Conservation (phyloP, 2,113 vertebrate species). For the Thalassoma bifasciatum region DNA sequence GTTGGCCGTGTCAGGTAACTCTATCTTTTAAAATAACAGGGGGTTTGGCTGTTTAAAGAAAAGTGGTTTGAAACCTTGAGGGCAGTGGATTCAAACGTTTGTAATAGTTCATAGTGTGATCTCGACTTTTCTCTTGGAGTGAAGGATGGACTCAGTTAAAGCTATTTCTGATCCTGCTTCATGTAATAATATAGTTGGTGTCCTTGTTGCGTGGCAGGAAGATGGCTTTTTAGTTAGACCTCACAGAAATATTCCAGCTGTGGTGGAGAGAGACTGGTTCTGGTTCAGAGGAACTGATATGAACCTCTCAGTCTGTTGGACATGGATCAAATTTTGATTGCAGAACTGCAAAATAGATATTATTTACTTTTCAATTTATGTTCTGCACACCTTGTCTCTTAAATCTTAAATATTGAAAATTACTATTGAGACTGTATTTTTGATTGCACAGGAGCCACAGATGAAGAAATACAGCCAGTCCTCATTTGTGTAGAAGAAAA, state of each 20-base stretch:
- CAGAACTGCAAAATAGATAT: too few species aligned
- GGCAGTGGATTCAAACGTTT: conserved; percentile 70
- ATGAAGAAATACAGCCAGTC: not conserved
- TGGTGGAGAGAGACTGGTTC: conserved; percentile 39
- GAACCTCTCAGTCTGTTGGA: not conserved
- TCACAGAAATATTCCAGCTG: conserved; percentile 63
- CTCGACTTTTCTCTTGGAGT: conserved; percentile 68
- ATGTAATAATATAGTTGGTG: conserved; percentile 76
- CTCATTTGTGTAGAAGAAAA: not conserved
- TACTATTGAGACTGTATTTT: not conserved
- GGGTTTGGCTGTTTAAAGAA: conserved; percentile 54
- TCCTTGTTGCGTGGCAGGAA: conserved; percentile 48
- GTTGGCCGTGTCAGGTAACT: conserved; percentile 77
- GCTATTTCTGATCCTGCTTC: conserved; percentile 74
- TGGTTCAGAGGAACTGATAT: conserved; percentile 39
- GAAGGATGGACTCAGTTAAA: conserved; percentile 46
- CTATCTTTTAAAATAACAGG: conserved; percentile 79
- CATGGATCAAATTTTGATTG: not conserved
- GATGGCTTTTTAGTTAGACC: conserved; percentile 50
- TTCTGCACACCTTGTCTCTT: not conserved
- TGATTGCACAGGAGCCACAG: not conserved
- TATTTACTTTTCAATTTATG: not conserved
- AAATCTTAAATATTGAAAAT: conserved; percentile 3
- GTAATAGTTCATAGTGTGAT: conserved; percentile 78
- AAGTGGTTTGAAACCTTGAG: conserved; percentile 64